Evolutionary conservation across 2,797 vertebrate genomes (phyloP).

Genomic region (Neosilurus hyrtlii): DNA sequence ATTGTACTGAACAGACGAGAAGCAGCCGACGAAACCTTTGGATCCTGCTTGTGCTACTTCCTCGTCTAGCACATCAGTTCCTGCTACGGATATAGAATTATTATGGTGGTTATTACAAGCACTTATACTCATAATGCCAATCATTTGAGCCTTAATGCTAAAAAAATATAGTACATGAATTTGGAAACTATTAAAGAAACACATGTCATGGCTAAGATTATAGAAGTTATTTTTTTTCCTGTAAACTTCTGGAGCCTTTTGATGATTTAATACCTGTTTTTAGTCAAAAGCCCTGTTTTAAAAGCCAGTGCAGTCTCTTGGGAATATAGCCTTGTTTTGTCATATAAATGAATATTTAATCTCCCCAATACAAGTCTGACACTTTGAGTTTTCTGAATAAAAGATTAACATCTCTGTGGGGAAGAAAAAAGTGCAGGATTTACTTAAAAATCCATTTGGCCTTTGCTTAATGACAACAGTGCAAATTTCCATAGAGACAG

Average conservation of each 20-base stretch:
- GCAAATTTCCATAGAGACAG: constrained; percentile 18
- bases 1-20: constrained; percentile 86
- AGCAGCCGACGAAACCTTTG: constrained; percentile 80
- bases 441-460: constrained; percentile 43
- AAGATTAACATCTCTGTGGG: constrained; percentile 46
- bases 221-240: background rate
- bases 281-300: background rate
- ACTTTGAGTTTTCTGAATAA: constrained; percentile 42
- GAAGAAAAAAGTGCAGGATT: constrained; percentile 18
- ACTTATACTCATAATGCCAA: background rate
- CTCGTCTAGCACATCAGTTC: constrained; percentile 68
- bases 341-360: constrained; percentile 36
- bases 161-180: too few species aligned
- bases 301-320: background rate
- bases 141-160: background rate
- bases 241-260: background rate
- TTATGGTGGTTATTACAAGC: background rate
- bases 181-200: background rate
- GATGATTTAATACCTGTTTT: background rate
- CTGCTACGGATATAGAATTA: constrained; percentile 57
- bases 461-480: constrained; percentile 47
- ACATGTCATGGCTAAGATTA: too few species aligned
- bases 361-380: constrained; percentile 28
- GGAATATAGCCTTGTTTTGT: constrained; percentile 30
- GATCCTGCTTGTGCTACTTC: constrained; percentile 76